Evolutionary conservation across 2,797 vertebrate genomes (phyloP).

Genomic region (Dicrostonyx torquatus): DNA sequence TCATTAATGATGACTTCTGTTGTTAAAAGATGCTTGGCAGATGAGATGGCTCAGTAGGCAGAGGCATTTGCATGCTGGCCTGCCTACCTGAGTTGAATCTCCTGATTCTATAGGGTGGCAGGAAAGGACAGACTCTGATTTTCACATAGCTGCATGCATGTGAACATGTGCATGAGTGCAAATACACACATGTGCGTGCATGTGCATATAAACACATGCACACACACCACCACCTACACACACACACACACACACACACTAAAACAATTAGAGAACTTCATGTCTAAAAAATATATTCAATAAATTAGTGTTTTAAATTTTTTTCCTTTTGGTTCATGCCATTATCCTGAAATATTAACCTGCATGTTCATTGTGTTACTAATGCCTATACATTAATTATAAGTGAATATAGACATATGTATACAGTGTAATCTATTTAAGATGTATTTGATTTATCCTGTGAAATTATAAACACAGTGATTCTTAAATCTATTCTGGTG

Average conservation of each 20-base stretch:
- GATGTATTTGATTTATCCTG: neutral
- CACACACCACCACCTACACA: neutral
- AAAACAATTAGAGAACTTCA: neutral
- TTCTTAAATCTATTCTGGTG: neutral
- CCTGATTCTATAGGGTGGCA: neutral
- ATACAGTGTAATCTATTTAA: slow-evolving; percentile 23
- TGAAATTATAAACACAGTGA: slow-evolving; percentile 45
- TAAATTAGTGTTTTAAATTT: neutral
- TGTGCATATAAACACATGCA: neutral
- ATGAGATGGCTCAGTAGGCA: neutral
- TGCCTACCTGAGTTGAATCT: neutral
- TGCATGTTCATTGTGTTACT: neutral
- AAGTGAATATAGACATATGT: neutral
- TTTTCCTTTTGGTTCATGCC: neutral
- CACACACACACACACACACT: neutral
- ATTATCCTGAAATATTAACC: slow-evolving; percentile 23
- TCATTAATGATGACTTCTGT: neutral
- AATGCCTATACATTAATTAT: neutral
- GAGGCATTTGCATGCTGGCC: neutral
- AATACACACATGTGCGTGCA: neutral
- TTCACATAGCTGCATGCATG: neutral
- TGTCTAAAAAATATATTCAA: neutral
- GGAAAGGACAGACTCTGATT: neutral
- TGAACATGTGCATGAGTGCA: neutral
- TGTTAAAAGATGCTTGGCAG: neutral